Percentiles rank a stretch among this genome's conserved stretches.
Evolutionary conservation across 2,888 invertebrate species (phyloP).

Genomic region (Leptarthrus brevirostris): DNA sequence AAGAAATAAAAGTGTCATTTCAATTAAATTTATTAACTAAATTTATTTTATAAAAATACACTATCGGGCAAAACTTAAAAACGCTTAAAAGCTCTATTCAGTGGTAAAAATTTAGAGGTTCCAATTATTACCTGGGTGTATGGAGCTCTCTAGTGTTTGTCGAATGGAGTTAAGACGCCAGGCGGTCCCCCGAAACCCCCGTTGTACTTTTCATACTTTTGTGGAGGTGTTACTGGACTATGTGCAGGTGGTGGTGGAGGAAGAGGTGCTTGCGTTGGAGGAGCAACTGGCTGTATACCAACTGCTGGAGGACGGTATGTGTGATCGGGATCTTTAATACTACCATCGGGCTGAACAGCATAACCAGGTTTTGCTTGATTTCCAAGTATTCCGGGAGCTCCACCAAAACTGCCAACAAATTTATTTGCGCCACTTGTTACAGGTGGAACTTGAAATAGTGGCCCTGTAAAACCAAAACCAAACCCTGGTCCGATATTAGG

Average conservation of each 20-base stretch:
- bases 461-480: neutral
- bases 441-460: neutral
- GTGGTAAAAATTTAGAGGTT: no score
- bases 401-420: constrained; percentile 64
- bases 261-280: constrained; percentile 3
- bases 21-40: no score
- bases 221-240: neutral
- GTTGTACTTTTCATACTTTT: constrained; percentile 56
- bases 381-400: constrained; percentile 59
- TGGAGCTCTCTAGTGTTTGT: constrained; percentile 58
- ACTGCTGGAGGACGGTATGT: constrained; percentile 35
- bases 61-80: no score
- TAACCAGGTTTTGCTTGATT: constrained; percentile 56
- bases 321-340: constrained; percentile 55
- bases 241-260: neutral
- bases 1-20: no score
- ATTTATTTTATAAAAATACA: no score
- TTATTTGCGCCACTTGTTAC: constrained; percentile 55
- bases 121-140: no score
- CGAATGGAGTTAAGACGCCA: constrained; percentile 63
- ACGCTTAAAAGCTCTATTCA: no score
- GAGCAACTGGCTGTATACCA: neutral
- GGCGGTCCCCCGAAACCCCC: constrained; percentile 66
- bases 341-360: constrained; percentile 56
- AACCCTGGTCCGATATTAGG: no score